phyloP scores from a whole-genome alignment of 2,888 invertebrate genomes.

The Cheilosia grossa region DNA sequence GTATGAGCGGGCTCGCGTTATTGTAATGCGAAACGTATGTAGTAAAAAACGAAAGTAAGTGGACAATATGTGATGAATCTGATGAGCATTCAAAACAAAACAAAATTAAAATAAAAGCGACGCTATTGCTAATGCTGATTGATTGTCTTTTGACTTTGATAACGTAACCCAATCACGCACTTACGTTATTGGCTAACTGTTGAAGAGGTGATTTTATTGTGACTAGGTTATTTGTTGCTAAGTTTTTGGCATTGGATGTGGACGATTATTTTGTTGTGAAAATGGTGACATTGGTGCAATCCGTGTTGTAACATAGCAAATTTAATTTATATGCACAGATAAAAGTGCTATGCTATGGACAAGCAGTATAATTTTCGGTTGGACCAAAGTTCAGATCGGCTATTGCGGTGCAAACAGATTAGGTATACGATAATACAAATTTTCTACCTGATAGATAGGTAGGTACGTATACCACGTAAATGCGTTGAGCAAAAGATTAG shows the following conservation, averaged over 20 bases:
- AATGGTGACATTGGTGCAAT: background rate
- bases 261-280: conserved; percentile 11
- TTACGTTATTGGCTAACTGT: background rate
- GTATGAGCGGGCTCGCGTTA: too few species aligned
- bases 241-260: conserved; percentile 9
- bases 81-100: too few species aligned
- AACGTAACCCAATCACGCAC: conserved; percentile 36
- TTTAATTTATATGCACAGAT: background rate
- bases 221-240: background rate
- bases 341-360: background rate
- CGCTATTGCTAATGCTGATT: background rate
- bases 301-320: background rate
- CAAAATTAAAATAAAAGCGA: too few species aligned
- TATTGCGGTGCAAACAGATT: background rate
- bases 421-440: background rate
- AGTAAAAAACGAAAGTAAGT: too few species aligned
- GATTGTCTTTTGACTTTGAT: background rate
- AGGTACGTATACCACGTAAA: too few species aligned
- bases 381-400: too few species aligned
- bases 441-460: background rate
- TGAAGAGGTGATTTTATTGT: background rate
- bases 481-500: too few species aligned
- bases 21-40: too few species aligned
- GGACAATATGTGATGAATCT: too few species aligned
- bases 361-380: background rate